These are phyloP conservation scores for Dynastes tityus DNA, from an alignment of 2,888 invertebrate species.

Conservation along the genomic window DNA sequence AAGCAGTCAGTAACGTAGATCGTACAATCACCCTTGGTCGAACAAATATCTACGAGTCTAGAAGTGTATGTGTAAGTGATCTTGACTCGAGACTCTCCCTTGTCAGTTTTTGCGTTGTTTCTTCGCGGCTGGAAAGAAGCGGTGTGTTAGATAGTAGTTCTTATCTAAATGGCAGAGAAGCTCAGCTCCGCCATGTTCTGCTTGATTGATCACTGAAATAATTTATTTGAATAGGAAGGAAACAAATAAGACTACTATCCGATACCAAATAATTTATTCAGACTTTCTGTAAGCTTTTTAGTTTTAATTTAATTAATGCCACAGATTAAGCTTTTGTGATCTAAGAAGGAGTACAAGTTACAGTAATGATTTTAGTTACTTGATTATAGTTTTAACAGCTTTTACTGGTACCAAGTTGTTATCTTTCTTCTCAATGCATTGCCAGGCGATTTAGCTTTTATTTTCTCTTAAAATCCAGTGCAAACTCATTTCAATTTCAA, in stretches of 20 bases:
- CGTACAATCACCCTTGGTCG: conserved; percentile 15
- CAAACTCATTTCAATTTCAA: too few relatives aligned
- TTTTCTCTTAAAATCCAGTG: too few relatives aligned
- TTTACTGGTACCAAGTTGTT: too few relatives aligned
- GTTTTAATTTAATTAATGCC: too few relatives aligned
- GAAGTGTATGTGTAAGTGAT: conserved; percentile 54
- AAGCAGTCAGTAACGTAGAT: conserved; percentile 12
- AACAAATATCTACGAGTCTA: conserved; percentile 41
- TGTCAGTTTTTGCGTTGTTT: conserved; percentile 46
- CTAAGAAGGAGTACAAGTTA: too few relatives aligned
- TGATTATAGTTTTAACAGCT: too few relatives aligned
- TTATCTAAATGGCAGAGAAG: conserved; percentile 47
- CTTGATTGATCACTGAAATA: conserved; percentile 48
- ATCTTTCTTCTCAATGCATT: too few relatives aligned
- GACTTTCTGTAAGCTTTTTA: not conserved
- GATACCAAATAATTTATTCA: conserved; percentile 24
- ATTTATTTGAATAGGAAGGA: conserved; percentile 41
- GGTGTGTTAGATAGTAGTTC: conserved; percentile 47
- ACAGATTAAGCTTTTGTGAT: too few relatives aligned
- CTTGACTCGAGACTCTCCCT: conserved; percentile 54
- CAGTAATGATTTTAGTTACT: too few relatives aligned
- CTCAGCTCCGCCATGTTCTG: conserved; percentile 39
- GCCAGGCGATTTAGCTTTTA: too few relatives aligned
- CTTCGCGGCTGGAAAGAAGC: conserved; percentile 42
- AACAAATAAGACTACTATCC: conserved; percentile 43